Conservation (phyloP, 2,888 invertebrate genomes). For the Seira musarum region DNA sequence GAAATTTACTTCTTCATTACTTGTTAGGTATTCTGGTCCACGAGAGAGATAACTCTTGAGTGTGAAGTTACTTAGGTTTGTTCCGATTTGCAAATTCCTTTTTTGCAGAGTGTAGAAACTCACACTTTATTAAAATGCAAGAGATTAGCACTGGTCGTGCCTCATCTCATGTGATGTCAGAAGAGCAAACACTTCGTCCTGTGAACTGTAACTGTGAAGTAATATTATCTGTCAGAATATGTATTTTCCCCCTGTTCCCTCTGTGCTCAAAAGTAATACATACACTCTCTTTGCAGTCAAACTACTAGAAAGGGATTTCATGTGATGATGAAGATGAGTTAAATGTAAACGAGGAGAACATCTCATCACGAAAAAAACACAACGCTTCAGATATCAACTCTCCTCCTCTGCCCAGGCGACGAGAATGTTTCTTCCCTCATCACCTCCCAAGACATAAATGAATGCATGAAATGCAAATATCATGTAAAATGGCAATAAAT, state of each 20-base stretch:
- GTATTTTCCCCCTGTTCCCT: neutral
- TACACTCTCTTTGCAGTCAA: neutral
- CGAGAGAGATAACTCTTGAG: neutral
- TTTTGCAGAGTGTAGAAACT: neutral
- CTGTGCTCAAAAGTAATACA: neutral
- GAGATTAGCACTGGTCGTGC: neutral
- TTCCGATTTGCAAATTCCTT: neutral
- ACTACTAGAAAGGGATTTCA: neutral
- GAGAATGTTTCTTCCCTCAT: neutral
- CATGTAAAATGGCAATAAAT: too few species aligned
- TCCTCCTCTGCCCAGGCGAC: too few species aligned
- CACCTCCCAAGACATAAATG: neutral
- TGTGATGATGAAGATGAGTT: neutral
- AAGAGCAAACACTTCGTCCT: neutral
- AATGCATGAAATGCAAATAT: too few species aligned
- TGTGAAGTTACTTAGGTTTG: too few species aligned
- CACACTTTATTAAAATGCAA: slow-evolving; percentile 12
- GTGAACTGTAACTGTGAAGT: neutral
- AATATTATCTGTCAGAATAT: neutral
- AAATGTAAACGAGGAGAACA: neutral
- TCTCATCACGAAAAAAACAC: neutral
- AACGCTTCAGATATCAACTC: neutral
- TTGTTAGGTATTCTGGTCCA: slow-evolving; percentile 5
- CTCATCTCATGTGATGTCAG: neutral
- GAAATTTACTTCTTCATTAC: neutral